phyloP scores from a whole-genome alignment of 1,140 invertebrate genomes.

The Zeugodacus cucurbitae region DNA sequence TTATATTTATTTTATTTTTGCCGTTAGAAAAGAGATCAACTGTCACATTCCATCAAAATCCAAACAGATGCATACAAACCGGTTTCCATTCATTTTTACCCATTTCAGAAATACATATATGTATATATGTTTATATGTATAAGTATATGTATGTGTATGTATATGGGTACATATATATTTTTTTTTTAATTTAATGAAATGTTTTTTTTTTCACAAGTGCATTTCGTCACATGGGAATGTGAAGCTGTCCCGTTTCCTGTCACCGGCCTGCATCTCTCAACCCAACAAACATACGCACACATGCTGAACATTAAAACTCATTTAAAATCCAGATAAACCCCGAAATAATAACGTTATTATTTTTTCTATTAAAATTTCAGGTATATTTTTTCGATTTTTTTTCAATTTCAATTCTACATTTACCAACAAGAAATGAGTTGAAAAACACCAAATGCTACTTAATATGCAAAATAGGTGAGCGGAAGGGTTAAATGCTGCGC shows the following conservation, averaged over 20 bases:
- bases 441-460: conserved; percentile 30
- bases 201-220: not conserved
- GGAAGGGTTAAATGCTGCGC: not conserved
- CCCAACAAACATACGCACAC: not conserved
- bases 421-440: not conserved
- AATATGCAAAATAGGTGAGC: conserved; percentile 15
- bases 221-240: not conserved
- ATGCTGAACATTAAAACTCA: not conserved
- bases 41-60: conserved; percentile 33
- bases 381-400: not conserved
- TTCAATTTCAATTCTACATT: not conserved
- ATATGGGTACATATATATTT: too few species aligned
- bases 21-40: not conserved
- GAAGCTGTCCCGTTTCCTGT: not conserved
- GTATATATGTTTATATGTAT: not conserved
- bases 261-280: not conserved
- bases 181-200: too few species aligned
- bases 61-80: not conserved
- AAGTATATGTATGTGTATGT: not conserved
- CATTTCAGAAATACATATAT: not conserved
- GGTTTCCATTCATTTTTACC: not conserved
- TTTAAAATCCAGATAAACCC: conserved; percentile 1
- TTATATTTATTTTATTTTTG: too few species aligned
- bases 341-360: conserved; percentile 28
- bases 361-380: conserved; percentile 30